Conservation (phyloP, 2,888 invertebrate genomes). For the Pseudoips prasinana region DNA sequence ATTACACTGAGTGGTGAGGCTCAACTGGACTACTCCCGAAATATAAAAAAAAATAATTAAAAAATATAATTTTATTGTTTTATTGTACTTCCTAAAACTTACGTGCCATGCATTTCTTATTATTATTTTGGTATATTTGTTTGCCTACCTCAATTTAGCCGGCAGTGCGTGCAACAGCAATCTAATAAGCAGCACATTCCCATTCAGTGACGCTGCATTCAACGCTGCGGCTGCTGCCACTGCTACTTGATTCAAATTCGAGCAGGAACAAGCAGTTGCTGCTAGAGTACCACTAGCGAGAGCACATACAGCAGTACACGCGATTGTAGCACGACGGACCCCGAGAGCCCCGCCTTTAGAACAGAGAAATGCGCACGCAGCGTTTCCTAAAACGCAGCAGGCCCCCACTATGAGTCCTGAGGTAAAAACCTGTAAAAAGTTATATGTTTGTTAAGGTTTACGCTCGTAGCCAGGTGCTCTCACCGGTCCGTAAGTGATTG, state of each 20-base stretch:
- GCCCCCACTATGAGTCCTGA: constrained; percentile 72
- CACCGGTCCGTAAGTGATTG: no score
- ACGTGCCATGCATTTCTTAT: no score
- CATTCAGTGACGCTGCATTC: constrained; percentile 70
- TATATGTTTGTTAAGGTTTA: background rate
- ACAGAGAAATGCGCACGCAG: constrained; percentile 59
- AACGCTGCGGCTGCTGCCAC: constrained; percentile 69
- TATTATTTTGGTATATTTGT: no score
- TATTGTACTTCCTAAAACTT: no score
- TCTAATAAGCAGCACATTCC: constrained; percentile 67
- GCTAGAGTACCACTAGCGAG: constrained; percentile 61
- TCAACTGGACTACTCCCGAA: no score
- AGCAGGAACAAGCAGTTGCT: constrained; percentile 62
- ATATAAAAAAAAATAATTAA: no score
- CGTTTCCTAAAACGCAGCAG: constrained; percentile 67
- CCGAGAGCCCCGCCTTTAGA: constrained; percentile 61
- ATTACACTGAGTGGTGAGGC: no score
- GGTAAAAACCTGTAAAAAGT: constrained; percentile 60
- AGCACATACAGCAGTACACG: constrained; percentile 64
- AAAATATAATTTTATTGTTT: no score
- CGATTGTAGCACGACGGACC: constrained; percentile 60
- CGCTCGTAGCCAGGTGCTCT: no score
- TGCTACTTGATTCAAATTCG: constrained; percentile 49
- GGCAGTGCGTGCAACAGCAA: constrained; percentile 64
- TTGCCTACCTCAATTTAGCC: constrained; percentile 72